Evolutionary conservation across 2,797 vertebrate species (phyloP).

Genomic region (Gephyroberyx darwinii): DNA sequence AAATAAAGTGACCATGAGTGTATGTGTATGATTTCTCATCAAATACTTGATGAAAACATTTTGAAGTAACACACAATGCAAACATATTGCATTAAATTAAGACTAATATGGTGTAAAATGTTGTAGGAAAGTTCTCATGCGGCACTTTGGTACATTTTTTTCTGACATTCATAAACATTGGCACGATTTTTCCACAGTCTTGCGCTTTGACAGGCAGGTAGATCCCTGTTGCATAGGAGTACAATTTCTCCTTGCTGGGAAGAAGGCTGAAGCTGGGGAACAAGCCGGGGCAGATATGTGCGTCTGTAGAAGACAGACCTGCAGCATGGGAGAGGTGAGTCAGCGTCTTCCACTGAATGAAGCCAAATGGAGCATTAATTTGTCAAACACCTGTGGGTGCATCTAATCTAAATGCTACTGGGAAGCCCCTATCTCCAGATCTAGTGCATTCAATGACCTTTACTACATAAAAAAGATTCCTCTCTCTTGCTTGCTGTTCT

Average conservation of each 20-base stretch:
- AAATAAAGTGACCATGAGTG: neutral
- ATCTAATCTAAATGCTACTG: slow-evolving; percentile 22
- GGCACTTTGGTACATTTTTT: slow-evolving; percentile 50
- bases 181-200: slow-evolving; percentile 68
- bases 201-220: slow-evolving; percentile 70
- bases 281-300: slow-evolving; percentile 74
- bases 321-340: slow-evolving; percentile 40
- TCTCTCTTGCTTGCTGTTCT: slow-evolving; percentile 38
- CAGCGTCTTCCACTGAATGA: slow-evolving; percentile 34
- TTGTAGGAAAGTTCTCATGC: slow-evolving; percentile 8
- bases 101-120: neutral
- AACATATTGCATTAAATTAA: slow-evolving; percentile 17
- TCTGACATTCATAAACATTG: slow-evolving; percentile 64
- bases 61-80: neutral
- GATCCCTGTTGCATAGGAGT: slow-evolving; percentile 51
- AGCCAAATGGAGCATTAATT: slow-evolving; percentile 25
- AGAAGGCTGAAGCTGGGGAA: slow-evolving; percentile 46
- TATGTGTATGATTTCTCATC: neutral
- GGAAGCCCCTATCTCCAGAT: slow-evolving; percentile 1
- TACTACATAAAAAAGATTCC: neutral
- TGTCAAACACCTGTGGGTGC: slow-evolving; percentile 51
- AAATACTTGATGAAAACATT: slow-evolving; percentile 14
- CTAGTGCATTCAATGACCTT: neutral
- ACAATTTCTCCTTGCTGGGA: slow-evolving; percentile 58
- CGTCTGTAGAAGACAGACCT: slow-evolving; percentile 45